These are phyloP conservation scores for Nemoura dubitans DNA, from an alignment of 2,888 invertebrate species.

Conservation along the genomic window DNA sequence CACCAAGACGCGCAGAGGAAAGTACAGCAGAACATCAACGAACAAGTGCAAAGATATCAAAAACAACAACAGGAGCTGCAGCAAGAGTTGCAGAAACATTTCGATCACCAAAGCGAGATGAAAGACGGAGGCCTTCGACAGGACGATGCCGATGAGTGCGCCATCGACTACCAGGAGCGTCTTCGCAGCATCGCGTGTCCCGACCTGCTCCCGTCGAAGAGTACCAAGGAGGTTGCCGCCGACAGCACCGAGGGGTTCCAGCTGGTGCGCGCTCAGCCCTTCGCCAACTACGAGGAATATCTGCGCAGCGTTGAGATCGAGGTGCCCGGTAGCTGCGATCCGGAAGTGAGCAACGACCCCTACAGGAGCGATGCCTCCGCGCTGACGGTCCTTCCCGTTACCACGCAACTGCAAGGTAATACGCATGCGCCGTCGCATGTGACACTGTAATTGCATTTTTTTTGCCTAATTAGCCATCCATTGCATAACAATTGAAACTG, in stretches of 20 bases:
- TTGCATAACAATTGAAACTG: not conserved
- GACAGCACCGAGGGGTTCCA: not conserved
- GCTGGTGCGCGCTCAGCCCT: conserved; percentile 18
- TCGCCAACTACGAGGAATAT: not conserved
- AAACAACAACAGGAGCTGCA: conserved; percentile 20
- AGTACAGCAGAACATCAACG: conserved; percentile 9
- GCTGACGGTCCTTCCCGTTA: not conserved
- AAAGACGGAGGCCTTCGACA: not conserved
- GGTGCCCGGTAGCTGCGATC: not conserved
- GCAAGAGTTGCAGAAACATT: not conserved
- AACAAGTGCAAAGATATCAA: conserved; percentile 31
- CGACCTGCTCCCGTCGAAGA: too few species aligned
- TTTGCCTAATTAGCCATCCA: not conserved
- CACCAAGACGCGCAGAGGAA: not conserved
- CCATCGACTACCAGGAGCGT: not conserved
- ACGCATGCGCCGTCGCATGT: not conserved
- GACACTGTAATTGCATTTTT: not conserved
- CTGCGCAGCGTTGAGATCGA: not conserved
- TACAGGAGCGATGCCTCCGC: not conserved
- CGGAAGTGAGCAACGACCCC: not conserved
- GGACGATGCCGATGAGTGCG: not conserved
- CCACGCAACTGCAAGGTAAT: conserved; percentile 13
- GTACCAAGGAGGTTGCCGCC: not conserved
- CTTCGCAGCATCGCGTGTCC: not conserved
- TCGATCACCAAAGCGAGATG: not conserved